Evolutionary conservation across 2,113 vertebrate genomes (phyloP).

Genomic region (Gobius niger): DNA sequence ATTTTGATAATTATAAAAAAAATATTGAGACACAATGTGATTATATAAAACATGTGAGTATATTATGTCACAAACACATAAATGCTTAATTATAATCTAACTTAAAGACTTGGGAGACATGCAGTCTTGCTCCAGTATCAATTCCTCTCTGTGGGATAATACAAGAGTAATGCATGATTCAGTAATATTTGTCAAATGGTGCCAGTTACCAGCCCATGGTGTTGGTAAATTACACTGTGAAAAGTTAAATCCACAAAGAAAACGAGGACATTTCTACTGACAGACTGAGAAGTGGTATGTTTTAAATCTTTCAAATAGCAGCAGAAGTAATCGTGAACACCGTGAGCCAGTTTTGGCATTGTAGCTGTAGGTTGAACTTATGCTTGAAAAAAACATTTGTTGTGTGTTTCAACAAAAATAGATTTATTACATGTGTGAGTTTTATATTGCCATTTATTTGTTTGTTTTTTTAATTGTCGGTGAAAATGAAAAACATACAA

Average conservation of each 20-base stretch:
- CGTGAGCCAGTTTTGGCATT: slow-evolving; percentile 54
- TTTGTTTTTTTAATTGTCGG: slow-evolving; percentile 10
- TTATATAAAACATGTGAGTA: slow-evolving; percentile 1
- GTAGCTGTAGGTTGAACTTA: slow-evolving; percentile 66
- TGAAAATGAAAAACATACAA: slow-evolving; percentile 28
- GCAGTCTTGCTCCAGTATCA: slow-evolving; percentile 34
- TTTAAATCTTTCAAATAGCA: slow-evolving; percentile 57
- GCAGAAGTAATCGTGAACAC: slow-evolving; percentile 60
- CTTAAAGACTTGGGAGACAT: slow-evolving; percentile 23
- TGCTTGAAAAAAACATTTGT: slow-evolving; percentile 62
- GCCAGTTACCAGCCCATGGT: slow-evolving; percentile 48
- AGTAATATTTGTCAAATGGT: slow-evolving; percentile 40
- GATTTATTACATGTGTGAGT: slow-evolving; percentile 53
- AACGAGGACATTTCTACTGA: slow-evolving; percentile 54
- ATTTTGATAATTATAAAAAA: slow-evolving; percentile 3
- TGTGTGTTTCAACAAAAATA: slow-evolving; percentile 67
- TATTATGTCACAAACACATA: neutral
- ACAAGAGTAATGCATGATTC: slow-evolving; percentile 39
- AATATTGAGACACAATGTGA: neutral
- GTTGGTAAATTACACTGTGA: slow-evolving; percentile 75
- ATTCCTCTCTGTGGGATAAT: slow-evolving; percentile 36
- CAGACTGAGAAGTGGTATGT: slow-evolving; percentile 46
- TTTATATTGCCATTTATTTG: slow-evolving; percentile 37
- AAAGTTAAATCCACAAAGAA: slow-evolving; percentile 52
- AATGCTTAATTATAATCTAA: slow-evolving; percentile 7